Base-by-base conservation (phyloP, 2,797 vertebrate genomes). In the Phrynocephalus guinanensis region DNA sequence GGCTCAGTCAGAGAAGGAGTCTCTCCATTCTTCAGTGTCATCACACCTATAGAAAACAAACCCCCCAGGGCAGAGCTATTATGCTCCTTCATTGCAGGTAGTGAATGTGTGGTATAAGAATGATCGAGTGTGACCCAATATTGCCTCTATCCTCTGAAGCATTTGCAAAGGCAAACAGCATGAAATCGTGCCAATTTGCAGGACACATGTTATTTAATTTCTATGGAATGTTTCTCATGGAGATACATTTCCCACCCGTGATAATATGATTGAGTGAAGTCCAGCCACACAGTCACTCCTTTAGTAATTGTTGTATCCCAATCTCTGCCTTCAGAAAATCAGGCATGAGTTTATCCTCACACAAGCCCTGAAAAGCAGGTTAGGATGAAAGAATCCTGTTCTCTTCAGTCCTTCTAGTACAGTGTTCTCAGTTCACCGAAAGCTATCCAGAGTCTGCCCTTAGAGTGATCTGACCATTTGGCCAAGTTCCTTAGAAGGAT, bases 401-500 rank as follows among this genome's bases (percentile, higher is more conserved):
- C 56, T 24, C 79, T 26, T 9, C 10, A 67, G 33, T 67, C 56
- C 24, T 13, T 30, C 52, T 16, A 24, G 13, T 30, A 26, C 18
- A 80, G 3, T 22, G 9, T 24, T 63, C 52, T 18, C 44, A 68
- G 5, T 71, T 20, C 11, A 10, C 1, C 6, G 1, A 38, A 26
- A 84, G n/a, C 71, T 76, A 66, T 67, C 80, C 26, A 75, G 63
- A 56, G 75, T 6, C 28, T 66, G 75, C 63, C 70, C 75, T 71
- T 3, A 87, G 73, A 89, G 82, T 1, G 75, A 22, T 13, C 3
- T 44, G 48, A 15, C 48, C 68, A 87, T 86, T 90, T 91, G 88
- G 8, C 68, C 85, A 60, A 75, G 48, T 87, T 81, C 30, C 66
- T 91, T 38, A 66, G 70, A 70, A 83, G 83, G 33, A 82, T 2